Base-by-base conservation (phyloP, 2,113 vertebrate genomes). In the Benitochromis conjunctus region DNA sequence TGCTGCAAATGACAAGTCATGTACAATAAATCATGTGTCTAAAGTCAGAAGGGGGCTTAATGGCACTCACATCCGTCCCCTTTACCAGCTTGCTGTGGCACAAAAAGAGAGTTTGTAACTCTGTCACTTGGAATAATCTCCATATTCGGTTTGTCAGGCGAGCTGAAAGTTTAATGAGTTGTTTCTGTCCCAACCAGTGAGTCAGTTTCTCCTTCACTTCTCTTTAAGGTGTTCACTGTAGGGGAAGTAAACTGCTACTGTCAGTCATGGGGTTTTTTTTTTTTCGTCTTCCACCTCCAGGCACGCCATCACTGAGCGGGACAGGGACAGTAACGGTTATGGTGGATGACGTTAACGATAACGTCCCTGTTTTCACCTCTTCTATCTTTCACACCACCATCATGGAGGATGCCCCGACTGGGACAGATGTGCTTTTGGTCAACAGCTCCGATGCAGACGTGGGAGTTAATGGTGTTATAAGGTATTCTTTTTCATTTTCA, bases 311-410 rank as follows among this genome's bases (percentile, higher is more conserved):
- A 34, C 96, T 99, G 79, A 99, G 98, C 11, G 98, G 99, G 84
- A 99, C 98, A 4, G 98, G 98, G 21, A 99, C 97, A 1, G 96
- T 99, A 29, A 95, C 91, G 5, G 96, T 99, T 79, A 93, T 96
- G n/a, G 97, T 99, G 62, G 97, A 98, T 71, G 99, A 99, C 56
- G 88, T 97, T 89, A 99, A 99, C 51, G 99, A 99, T 91, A 99
- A 99, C 0, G 81, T 97, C 54, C 99, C 99, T 2, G 83, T 95
- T 0, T 99, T 99, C 8, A 96, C 96, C 82, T 96, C 96, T 62
- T 95, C 96, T 13, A 56, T 95, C 26, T 98, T 98, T 94, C 97
- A 97, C 85, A 97, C 97, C 79, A 94, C 95, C 9, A 95, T 99
- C 90, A 94, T 92, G 0, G 99, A 99, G 92, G 98, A 99, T 11